Evolutionary conservation across 2,797 vertebrate species (phyloP).

Genomic region (Melanotaenia maccullochi): DNA sequence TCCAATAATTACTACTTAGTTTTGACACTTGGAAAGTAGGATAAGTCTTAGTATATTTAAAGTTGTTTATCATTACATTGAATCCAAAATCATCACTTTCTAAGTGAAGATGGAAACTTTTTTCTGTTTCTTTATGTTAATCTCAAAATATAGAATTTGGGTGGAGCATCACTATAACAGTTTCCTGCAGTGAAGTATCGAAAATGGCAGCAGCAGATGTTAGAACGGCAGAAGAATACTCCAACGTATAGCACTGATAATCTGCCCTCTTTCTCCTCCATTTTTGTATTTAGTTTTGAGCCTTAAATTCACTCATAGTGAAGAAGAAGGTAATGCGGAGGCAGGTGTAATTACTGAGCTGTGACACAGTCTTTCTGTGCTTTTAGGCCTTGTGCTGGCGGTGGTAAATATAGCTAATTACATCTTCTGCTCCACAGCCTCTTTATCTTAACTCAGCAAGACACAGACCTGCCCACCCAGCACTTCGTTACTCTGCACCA

Average conservation of each 20-base stretch:
- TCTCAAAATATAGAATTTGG: not conserved
- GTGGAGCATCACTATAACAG: conserved; percentile 11
- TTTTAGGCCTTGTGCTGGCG: conserved; percentile 53
- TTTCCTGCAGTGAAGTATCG: conserved; percentile 30
- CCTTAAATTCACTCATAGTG: conserved; percentile 28
- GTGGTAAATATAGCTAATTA: conserved; percentile 83
- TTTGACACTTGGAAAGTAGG: no score
- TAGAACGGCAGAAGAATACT: conserved; percentile 7
- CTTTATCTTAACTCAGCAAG: conserved; percentile 85
- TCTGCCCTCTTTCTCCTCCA: conserved; percentile 7
- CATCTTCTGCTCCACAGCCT: conserved; percentile 75
- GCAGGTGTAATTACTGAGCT: conserved; percentile 73
- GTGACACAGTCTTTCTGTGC: conserved; percentile 70
- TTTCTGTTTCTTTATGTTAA: not conserved
- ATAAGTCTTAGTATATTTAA: no score
- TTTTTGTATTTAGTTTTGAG: conserved; percentile 28
- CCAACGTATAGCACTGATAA: conserved; percentile 9
- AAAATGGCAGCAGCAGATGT: not conserved
- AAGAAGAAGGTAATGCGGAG: conserved; percentile 46
- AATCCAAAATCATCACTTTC: no score
- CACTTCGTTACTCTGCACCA: conserved; percentile 80
- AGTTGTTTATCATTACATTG: no score
- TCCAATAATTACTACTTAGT: no score
- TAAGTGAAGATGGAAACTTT: not conserved
- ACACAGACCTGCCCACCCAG: conserved; percentile 77